A percentile compares a stretch with the other conserved stretches of the same genome.
Evolutionary conservation across 2,888 invertebrate species (phyloP).

Genomic region (Caenorhabditis sulstoni): DNA sequence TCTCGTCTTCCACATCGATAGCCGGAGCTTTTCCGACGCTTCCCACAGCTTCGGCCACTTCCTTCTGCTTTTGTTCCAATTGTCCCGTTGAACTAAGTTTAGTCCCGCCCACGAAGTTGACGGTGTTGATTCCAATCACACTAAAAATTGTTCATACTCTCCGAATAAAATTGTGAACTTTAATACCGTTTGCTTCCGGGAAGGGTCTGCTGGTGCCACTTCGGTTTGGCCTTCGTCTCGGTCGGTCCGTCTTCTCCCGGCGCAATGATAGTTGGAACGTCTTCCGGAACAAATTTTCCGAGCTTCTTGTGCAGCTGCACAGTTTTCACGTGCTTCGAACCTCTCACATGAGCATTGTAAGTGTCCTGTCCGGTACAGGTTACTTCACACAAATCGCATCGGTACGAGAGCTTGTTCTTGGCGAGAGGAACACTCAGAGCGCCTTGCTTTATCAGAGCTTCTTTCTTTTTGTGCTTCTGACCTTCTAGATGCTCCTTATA

Average conservation of each 20-base stretch:
- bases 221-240: constrained; percentile 49
- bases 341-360: constrained; percentile 93
- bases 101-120: constrained; percentile 85
- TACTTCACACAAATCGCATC: constrained; percentile 98
- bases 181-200: constrained; percentile 32
- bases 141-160: constrained; percentile 14
- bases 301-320: constrained; percentile 96
- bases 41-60: constrained; percentile 45
- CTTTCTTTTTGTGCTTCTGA: constrained; percentile 98
- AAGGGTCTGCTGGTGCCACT: constrained; percentile 55
- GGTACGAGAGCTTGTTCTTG: constrained; percentile 84
- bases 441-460: constrained; percentile 86
- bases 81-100: constrained; percentile 69
- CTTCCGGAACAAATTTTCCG: constrained; percentile 96
- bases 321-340: constrained; percentile 97
- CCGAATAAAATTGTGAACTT: background rate
- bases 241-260: constrained; percentile 53
- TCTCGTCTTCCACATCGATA: constrained; percentile 51
- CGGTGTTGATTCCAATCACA: constrained; percentile 62
- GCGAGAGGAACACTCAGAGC: constrained; percentile 80
- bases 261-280: constrained; percentile 87
- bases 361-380: constrained; percentile 99
- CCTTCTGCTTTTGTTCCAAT: constrained; percentile 61
- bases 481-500: constrained; percentile 97
- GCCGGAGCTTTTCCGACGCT: constrained; percentile 39